Conservation (phyloP, 2,113 vertebrate genomes). For the Trematomus loennbergii region DNA sequence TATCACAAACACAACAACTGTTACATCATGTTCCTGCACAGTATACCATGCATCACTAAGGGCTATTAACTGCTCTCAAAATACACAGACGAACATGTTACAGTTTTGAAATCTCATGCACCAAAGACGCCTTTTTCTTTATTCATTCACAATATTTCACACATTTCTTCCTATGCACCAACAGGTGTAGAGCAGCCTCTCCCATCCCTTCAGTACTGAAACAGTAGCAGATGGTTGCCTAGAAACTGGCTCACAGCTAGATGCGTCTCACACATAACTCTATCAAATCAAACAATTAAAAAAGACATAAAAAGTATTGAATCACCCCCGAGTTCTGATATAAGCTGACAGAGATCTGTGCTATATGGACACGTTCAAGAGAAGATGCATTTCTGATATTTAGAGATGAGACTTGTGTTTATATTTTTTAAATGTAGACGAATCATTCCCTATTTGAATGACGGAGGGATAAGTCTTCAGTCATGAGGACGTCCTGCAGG, state of each 20-base stretch:
- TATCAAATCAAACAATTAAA: constrained; percentile 62
- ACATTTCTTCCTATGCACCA: constrained; percentile 25
- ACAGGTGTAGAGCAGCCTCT: constrained; percentile 65
- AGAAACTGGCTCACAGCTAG: constrained; percentile 78
- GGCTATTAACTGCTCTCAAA: constrained; percentile 32
- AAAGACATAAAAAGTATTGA: constrained; percentile 54
- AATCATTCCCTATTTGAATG: constrained; percentile 79
- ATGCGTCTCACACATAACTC: constrained; percentile 64
- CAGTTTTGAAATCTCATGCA: background rate
- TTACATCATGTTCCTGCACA: background rate
- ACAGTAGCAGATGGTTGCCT: constrained; percentile 74
- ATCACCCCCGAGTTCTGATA: constrained; percentile 51
- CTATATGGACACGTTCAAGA: constrained; percentile 33
- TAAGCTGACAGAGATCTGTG: constrained; percentile 23
- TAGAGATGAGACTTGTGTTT: constrained; percentile 88
- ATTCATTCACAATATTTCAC: constrained; percentile 18
- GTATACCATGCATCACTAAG: constrained; percentile 12
- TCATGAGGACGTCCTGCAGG: constrained; percentile 67
- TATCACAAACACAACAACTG: background rate
- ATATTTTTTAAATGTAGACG: constrained; percentile 83
- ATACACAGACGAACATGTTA: background rate
- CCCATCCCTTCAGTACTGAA: constrained; percentile 60
- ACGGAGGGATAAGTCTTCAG: constrained; percentile 79
- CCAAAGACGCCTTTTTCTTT: background rate
- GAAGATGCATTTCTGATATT: constrained; percentile 84